These are phyloP conservation scores for Temnothorax curvispinosus DNA, from an alignment of 1,140 invertebrate species.

Conservation along the genomic window DNA sequence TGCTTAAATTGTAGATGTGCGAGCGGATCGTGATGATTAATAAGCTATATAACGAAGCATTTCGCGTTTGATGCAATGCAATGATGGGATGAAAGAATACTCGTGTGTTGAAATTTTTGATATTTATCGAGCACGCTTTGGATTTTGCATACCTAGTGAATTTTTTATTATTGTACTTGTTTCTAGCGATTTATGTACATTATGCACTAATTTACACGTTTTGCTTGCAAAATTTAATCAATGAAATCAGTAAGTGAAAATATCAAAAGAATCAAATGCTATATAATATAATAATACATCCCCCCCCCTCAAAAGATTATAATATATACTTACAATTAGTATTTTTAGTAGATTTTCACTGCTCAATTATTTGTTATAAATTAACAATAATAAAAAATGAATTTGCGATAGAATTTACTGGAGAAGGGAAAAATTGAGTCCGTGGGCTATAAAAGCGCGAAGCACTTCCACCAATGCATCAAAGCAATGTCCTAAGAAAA, in stretches of 20 bases:
- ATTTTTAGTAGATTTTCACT: not conserved
- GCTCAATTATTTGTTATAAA: not conserved
- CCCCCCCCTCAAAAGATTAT: too few relatives aligned
- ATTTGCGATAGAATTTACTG: not conserved
- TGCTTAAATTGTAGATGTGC: constrained; percentile 18
- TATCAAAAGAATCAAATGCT: not conserved
- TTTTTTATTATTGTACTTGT: not conserved
- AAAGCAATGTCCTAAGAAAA: constrained; percentile 23
- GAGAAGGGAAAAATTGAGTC: not conserved
- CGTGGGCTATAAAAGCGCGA: not conserved
- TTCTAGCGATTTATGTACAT: not conserved
- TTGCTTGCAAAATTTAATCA: not conserved
- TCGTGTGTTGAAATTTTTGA: not conserved
- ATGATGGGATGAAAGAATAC: not conserved
- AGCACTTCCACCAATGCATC: not conserved
- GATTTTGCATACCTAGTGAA: not conserved
- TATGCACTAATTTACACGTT: not conserved
- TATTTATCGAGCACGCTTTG: not conserved
- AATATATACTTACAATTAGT: not conserved
- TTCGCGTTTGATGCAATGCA: not conserved
- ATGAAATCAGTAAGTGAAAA: not conserved
- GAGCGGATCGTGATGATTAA: constrained; percentile 20
- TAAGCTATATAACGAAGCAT: constrained; percentile 7
- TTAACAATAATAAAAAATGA: not conserved
- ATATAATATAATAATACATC: too few relatives aligned